These are phyloP conservation scores for Myrmecophaga tridactyla DNA, from an alignment of 2,113 vertebrate species.

Conservation along the genomic window DNA sequence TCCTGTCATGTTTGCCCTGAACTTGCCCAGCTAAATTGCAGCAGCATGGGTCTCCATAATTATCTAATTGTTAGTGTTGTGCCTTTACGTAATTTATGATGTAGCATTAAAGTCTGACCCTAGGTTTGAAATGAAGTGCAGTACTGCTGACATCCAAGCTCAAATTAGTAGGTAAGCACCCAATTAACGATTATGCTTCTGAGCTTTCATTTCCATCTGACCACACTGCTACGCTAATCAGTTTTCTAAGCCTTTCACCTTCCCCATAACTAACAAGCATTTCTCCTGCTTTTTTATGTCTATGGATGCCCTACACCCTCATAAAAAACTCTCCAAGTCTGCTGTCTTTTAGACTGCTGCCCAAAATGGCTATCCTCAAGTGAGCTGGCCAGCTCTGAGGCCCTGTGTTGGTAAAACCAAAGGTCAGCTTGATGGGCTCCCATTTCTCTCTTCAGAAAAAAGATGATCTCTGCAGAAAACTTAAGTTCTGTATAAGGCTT, in stretches of 20 bases:
- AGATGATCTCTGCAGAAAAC: not conserved
- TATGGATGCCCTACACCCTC: constrained; percentile 80
- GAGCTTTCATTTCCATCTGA: constrained; percentile 85
- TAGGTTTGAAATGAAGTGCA: constrained; percentile 82
- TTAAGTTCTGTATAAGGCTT: not conserved
- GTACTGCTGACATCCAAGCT: constrained; percentile 84
- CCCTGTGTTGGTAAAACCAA: constrained; percentile 47
- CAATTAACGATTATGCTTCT: constrained; percentile 84
- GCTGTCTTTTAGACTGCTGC: constrained; percentile 74
- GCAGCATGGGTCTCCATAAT: constrained; percentile 86
- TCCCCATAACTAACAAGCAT: constrained; percentile 84
- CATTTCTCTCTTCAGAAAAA: not conserved
- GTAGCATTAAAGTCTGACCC: constrained; percentile 86
- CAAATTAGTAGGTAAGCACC: constrained; percentile 88
- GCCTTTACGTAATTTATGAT: constrained; percentile 86
- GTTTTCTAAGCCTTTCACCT: constrained; percentile 85
- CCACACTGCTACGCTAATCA: constrained; percentile 86
- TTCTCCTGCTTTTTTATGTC: constrained; percentile 81
- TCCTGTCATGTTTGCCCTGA: constrained; percentile 84
- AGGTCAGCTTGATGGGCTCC: not conserved
- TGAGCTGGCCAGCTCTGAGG: constrained; percentile 48
- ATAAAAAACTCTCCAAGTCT: constrained; percentile 78
- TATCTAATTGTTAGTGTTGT: constrained; percentile 88
- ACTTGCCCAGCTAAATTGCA: constrained; percentile 86
- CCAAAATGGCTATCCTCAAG: constrained; percentile 60